Conservation (phyloP, 2,888 invertebrate genomes). For the Penaeus monodon region DNA sequence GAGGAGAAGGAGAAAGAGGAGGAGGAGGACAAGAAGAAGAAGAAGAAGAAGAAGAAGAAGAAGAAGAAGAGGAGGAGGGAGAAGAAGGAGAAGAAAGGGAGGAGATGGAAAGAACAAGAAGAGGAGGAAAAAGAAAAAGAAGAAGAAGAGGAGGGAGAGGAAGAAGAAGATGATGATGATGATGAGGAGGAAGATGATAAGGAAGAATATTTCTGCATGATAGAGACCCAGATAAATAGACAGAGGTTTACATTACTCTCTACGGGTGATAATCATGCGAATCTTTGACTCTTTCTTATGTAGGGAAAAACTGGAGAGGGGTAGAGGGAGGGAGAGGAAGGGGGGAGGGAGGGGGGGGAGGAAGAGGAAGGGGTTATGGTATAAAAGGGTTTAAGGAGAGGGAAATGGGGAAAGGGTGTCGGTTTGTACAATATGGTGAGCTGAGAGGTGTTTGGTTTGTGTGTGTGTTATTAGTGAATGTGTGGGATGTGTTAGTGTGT, state of each 20-base stretch:
- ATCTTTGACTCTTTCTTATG: not conserved
- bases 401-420: not conserved
- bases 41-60: not conserved
- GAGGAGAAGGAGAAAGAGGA: too few species aligned
- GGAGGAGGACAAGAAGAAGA: not conserved
- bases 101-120: not conserved
- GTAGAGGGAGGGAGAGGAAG: too few species aligned
- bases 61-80: not conserved
- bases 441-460: too few species aligned
- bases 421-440: not conserved
- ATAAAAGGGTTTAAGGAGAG: not conserved
- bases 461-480: too few species aligned
- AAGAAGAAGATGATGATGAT: too few species aligned
- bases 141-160: not conserved
- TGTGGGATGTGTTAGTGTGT: too few species aligned
- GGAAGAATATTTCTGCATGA: not conserved
- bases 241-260: constrained; percentile 4
- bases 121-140: not conserved
- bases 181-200: not conserved
- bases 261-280: not conserved
- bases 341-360: not conserved
- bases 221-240: not conserved
- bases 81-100: not conserved
- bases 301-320: too few species aligned
- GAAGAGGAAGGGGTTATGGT: too few species aligned